A percentile compares a stretch with the other conserved stretches of the same genome.
Evolutionary conservation across 2,113 vertebrate species (phyloP).

Genomic region (Craseonycteris thonglongyai): DNA sequence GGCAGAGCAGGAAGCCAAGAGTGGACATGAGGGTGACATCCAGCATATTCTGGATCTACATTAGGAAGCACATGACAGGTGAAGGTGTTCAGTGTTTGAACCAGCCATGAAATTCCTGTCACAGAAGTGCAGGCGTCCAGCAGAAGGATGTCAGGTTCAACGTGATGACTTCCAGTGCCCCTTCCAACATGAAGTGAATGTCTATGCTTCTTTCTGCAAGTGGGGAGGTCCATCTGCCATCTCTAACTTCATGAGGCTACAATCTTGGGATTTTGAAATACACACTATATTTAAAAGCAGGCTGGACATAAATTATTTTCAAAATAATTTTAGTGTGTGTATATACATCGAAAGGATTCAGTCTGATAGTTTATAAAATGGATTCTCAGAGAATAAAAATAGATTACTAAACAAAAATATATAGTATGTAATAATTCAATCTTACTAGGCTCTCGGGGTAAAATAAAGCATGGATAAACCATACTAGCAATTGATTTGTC

Average conservation of each 20-base stretch:
- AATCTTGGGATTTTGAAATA: neutral
- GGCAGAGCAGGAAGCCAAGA: neutral
- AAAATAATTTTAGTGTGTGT: neutral
- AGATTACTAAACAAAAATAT: neutral
- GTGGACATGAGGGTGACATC: neutral
- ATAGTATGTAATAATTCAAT: neutral
- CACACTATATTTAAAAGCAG: neutral
- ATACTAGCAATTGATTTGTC: neutral
- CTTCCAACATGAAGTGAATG: neutral
- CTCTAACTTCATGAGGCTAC: neutral
- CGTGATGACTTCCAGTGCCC: neutral
- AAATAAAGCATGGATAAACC: neutral
- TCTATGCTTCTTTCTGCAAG: neutral
- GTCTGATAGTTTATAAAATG: neutral
- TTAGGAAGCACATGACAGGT: neutral
- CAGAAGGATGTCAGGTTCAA: neutral
- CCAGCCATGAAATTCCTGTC: neutral
- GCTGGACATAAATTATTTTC: neutral
- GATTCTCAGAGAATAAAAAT: neutral
- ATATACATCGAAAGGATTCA: neutral
- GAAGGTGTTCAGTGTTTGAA: neutral
- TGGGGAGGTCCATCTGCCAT: neutral
- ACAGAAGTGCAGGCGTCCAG: neutral
- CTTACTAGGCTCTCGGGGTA: neutral
- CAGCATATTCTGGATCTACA: neutral